These are phyloP conservation scores for Hermaeophaga mercurialis DNA, from an alignment of 2,888 invertebrate genomes.

Conservation along the genomic window DNA sequence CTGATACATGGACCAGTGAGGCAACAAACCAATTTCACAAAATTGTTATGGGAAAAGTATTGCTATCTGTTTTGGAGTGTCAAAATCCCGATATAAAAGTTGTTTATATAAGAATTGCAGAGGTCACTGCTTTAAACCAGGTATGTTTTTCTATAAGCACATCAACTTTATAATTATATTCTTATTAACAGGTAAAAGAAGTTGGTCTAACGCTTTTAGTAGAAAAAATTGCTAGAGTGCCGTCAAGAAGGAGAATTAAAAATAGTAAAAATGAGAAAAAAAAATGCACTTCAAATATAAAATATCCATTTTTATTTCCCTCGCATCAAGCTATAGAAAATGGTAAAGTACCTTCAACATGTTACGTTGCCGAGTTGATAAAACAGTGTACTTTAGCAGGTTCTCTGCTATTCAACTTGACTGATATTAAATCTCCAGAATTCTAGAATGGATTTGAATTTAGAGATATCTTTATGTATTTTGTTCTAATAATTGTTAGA, in stretches of 20 bases:
- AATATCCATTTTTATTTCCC: constrained; percentile 32
- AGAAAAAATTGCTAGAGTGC: constrained; percentile 28
- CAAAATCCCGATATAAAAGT: constrained; percentile 19
- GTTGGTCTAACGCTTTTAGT: not conserved
- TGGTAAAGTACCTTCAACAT: constrained; percentile 25
- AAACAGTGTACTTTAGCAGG: no score
- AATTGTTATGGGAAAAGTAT: constrained; percentile 23
- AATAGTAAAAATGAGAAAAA: not conserved
- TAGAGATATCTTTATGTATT: no score
- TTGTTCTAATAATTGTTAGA: no score
- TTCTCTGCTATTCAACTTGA: no score
- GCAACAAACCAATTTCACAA: constrained; percentile 26
- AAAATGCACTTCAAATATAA: constrained; percentile 24
- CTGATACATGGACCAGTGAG: constrained; percentile 22
- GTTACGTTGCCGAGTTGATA: constrained; percentile 22
- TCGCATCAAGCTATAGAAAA: constrained; percentile 31
- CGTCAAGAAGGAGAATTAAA: not conserved
- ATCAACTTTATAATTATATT: not conserved
- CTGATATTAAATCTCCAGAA: no score
- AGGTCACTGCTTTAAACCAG: not conserved
- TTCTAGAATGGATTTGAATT: no score
- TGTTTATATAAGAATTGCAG: constrained; percentile 23
- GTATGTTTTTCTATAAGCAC: not conserved
- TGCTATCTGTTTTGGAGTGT: constrained; percentile 25
- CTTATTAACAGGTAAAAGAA: not conserved